A percentile compares a stretch with the other conserved stretches of the same genome.
phyloP scores from a whole-genome alignment of 37 sponge, comb jelly and placozoan species.

The Theonella swinhoei region DNA sequence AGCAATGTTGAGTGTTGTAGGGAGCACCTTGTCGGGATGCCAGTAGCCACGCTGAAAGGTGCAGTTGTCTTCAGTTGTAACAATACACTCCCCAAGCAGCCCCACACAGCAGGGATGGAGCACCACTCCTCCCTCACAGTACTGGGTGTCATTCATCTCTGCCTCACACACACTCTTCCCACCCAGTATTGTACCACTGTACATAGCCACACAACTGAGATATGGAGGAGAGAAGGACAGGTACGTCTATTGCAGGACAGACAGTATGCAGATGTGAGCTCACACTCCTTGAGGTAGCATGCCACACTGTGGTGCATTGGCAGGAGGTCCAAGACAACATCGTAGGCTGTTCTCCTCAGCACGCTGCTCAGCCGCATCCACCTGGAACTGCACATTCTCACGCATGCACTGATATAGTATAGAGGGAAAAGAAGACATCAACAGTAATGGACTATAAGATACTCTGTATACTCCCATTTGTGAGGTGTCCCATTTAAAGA shows the following conservation, averaged over 20 bases:
- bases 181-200: slow-evolving; percentile 42
- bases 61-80: slow-evolving; percentile 81
- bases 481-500: no score
- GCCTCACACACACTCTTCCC: slow-evolving; percentile 49
- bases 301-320: slow-evolving; percentile 29
- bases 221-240: neutral
- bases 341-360: slow-evolving; percentile 39
- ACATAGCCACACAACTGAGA: slow-evolving; percentile 10
- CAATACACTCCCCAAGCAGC: slow-evolving; percentile 75
- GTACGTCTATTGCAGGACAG: neutral
- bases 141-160: slow-evolving; percentile 19
- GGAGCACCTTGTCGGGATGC: slow-evolving; percentile 67
- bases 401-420: slow-evolving; percentile 49
- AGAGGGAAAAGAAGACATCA: neutral
- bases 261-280: neutral
- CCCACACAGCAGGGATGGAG: slow-evolving; percentile 92
- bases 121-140: slow-evolving; percentile 49
- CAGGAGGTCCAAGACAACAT: slow-evolving; percentile 31
- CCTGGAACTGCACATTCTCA: slow-evolving; percentile 43
- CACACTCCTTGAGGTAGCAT: slow-evolving; percentile 53
- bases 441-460: neutral
- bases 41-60: slow-evolving; percentile 70
- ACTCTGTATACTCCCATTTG: no score
- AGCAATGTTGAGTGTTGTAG: no score
- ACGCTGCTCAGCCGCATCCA: slow-evolving; percentile 29